Evolutionary conservation across 2,113 vertebrate genomes (phyloP), one percentile per base, ranked within the genome.

Genomic region (Cottus gobio): DNA sequence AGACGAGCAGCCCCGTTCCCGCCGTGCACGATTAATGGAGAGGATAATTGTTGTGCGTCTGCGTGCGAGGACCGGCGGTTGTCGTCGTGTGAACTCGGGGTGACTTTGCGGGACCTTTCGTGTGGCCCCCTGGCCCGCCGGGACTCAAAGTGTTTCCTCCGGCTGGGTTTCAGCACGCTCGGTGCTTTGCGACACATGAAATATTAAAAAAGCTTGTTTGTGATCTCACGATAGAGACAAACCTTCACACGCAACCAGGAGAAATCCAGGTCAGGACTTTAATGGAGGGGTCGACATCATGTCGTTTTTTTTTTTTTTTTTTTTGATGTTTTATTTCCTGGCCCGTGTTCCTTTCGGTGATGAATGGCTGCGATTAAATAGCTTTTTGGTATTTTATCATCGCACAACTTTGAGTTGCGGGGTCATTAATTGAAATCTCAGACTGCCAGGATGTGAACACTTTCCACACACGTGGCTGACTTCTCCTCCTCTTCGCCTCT

Each of bases 211-310:
- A 56, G 84, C 80, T 34, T 80, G 88, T 93, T 92, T 93, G 87
- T 90, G 91, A 95, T 94, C 90, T 90, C 74, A 88, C 84, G 79
- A 75, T 88, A 79, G 81, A 79, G 89, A 91, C 91, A 75, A 89
- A 91, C 85, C 91, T 95, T 95, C 91, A 93, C 93, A 94, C 89
- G 92, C 93, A 91, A 94, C 82, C 82, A 68, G 74, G 76, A 91
- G 87, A 82, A 94, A 95, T 93, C 87, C 92, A 94, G 94, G 93
- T 94, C 93, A 95, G 65, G 87, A 80, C 80, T 83, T 83, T 52
- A 92, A 88, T 72, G 60, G 48, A 75, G 58, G 72, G 90, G 75
- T 87, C 71, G 69, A 71, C 68, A 7, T 77, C 54, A 75, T 75
- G 65, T 68, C 71, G 64, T 10, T 37, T 58, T 57, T 26, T n/a